These are phyloP conservation scores for Malacoctenus gilli DNA, from an alignment of 2,797 vertebrate genomes.

Conservation along the genomic window DNA sequence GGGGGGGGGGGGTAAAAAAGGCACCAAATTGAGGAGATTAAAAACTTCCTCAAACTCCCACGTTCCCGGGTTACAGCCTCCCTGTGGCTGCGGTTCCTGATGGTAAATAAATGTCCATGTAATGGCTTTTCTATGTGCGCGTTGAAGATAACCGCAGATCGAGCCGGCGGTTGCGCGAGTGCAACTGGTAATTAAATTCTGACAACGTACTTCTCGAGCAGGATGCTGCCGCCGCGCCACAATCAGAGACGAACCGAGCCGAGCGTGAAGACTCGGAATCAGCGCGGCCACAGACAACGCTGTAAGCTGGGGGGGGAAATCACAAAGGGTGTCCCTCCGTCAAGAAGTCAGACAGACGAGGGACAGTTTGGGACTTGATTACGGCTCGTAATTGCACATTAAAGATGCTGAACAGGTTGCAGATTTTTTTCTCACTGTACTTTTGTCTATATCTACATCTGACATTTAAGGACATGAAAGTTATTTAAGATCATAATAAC, in stretches of 20 bases:
- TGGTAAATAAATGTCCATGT: slow-evolving; percentile 6
- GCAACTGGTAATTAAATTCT: slow-evolving; percentile 35
- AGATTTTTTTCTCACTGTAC: no score
- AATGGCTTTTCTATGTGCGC: slow-evolving; percentile 17
- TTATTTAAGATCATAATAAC: no score
- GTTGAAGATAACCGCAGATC: slow-evolving; percentile 35
- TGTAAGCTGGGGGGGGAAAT: slow-evolving; percentile 14
- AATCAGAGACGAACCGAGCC: slow-evolving; percentile 23
- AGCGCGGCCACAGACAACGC: background rate
- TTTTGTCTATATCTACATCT: no score
- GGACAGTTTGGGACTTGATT: slow-evolving; percentile 15
- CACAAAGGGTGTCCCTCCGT: background rate
- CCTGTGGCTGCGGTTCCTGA: background rate
- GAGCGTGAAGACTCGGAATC: slow-evolving; percentile 20
- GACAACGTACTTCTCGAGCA: slow-evolving; percentile 17
- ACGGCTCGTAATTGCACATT: background rate
- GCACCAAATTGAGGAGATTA: slow-evolving; percentile 34
- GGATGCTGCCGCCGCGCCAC: slow-evolving; percentile 7
- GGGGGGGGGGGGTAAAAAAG: slow-evolving; percentile 20
- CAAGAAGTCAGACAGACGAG: slow-evolving; percentile 3
- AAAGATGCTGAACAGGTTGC: no score
- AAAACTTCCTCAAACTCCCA: slow-evolving; percentile 23
- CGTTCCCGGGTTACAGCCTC: slow-evolving; percentile 6
- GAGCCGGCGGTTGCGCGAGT: slow-evolving; percentile 20
- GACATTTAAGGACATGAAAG: no score